phyloP scores from a whole-genome alignment of 2,888 invertebrate species.

The Syritta pipiens region DNA sequence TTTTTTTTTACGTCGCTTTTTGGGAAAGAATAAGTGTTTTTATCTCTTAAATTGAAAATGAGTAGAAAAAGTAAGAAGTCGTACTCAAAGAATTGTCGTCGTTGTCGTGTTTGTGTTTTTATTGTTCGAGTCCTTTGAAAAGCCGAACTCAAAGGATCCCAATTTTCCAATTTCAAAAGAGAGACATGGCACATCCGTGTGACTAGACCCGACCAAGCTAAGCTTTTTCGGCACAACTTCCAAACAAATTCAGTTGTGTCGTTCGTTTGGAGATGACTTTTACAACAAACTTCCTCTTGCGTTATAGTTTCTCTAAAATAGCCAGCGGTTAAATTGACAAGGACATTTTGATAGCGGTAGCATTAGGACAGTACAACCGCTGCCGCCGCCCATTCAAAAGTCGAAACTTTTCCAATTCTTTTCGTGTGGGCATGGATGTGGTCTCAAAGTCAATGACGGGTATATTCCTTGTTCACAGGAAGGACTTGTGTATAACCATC shows the following conservation, averaged over 20 bases:
- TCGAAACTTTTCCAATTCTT: slow-evolving; percentile 65
- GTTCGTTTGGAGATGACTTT: slow-evolving; percentile 54
- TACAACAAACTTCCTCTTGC: slow-evolving; percentile 64
- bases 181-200: not conserved
- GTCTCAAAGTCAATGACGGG: slow-evolving; percentile 62
- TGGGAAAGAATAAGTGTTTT: slow-evolving; percentile 50
- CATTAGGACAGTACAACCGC: slow-evolving; percentile 27
- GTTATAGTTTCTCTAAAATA: slow-evolving; percentile 52
- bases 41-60: slow-evolving; percentile 61
- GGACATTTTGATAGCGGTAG: slow-evolving; percentile 56
- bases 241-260: slow-evolving; percentile 48
- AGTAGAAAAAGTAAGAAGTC: slow-evolving; percentile 41
- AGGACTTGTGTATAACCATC: slow-evolving; percentile 32
- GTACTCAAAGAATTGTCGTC: slow-evolving; percentile 42
- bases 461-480: slow-evolving; percentile 56
- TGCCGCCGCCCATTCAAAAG: slow-evolving; percentile 48
- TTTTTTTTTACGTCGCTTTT: not conserved
- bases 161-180: slow-evolving; percentile 61
- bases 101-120: slow-evolving; percentile 3
- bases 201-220: not conserved
- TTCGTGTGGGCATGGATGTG: slow-evolving; percentile 49
- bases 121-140: slow-evolving; percentile 28
- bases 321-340: slow-evolving; percentile 66
- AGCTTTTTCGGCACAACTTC: slow-evolving; percentile 36
- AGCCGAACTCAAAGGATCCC: slow-evolving; percentile 56